Evolutionary conservation across 2,797 vertebrate species (phyloP).

Genomic region (Neosilurus hyrtlii): DNA sequence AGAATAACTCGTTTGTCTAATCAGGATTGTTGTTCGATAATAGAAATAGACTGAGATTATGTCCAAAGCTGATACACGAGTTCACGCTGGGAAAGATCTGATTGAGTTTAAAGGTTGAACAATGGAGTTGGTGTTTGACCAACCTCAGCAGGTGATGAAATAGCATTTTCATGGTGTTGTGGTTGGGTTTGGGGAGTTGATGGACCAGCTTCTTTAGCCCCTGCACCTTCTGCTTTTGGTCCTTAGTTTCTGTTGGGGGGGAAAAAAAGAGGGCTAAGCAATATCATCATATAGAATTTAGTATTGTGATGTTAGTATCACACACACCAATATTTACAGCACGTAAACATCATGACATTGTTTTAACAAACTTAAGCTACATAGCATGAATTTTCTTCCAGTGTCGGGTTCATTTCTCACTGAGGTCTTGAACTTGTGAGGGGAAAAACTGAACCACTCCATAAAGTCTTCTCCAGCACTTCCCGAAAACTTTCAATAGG

Average conservation of each 20-base stretch:
- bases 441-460: too few relatives aligned
- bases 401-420: too few relatives aligned
- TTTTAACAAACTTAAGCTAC: too few relatives aligned
- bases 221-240: constrained; percentile 73
- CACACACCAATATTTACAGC: too few relatives aligned
- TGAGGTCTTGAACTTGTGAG: too few relatives aligned
- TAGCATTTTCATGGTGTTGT: constrained; percentile 86
- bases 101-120: not conserved
- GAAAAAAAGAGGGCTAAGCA: constrained; percentile 52
- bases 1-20: not conserved
- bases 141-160: constrained; percentile 89
- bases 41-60: not conserved
- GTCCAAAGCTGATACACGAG: not conserved
- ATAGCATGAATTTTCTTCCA: too few relatives aligned
- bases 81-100: not conserved
- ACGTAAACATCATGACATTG: too few relatives aligned
- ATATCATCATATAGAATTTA: not conserved
- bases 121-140: not conserved
- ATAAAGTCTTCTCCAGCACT: too few relatives aligned
- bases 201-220: constrained; percentile 78
- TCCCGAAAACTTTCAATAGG: too few relatives aligned
- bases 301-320: not conserved
- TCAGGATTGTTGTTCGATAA: not conserved
- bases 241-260: constrained; percentile 77
- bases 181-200: constrained; percentile 85